Percentiles rank a stretch among this genome's conserved stretches.
Evolutionary conservation across 2,888 invertebrate genomes (phyloP).

Genomic region (Zygothrica quintamaculata): DNA sequence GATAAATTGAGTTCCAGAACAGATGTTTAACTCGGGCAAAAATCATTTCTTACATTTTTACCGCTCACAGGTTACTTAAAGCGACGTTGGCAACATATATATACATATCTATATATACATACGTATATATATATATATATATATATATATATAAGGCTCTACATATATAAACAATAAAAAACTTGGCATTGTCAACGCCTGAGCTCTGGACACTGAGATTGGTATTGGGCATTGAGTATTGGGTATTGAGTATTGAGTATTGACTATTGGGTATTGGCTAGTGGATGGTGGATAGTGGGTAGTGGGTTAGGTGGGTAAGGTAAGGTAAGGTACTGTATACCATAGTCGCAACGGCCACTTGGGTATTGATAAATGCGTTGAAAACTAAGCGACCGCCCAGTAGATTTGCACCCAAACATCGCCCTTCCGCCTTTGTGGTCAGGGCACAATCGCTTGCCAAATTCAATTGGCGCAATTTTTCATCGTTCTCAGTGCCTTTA

Average conservation of each 20-base stretch:
- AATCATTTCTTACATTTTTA: constrained; percentile 52
- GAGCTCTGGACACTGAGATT: constrained; percentile 5
- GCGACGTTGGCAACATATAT: constrained; percentile 39
- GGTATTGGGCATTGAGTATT: constrained; percentile 10
- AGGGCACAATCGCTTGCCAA: constrained; percentile 75
- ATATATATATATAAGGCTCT: too few relatives aligned
- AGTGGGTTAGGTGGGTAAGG: not conserved
- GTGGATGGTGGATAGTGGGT: not conserved
- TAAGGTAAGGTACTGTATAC: constrained; percentile 29
- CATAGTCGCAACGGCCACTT: constrained; percentile 59
- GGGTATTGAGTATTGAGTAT: not conserved
- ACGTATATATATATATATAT: constrained; percentile 28
- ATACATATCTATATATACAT: constrained; percentile 6
- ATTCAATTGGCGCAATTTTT: constrained; percentile 83
- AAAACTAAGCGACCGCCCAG: constrained; percentile 81
- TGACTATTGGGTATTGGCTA: constrained; percentile 20
- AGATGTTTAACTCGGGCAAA: constrained; percentile 43
- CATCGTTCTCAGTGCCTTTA: constrained; percentile 66
- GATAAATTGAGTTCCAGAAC: constrained; percentile 22
- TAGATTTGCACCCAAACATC: constrained; percentile 68
- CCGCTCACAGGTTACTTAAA: constrained; percentile 23
- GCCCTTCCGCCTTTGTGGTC: constrained; percentile 41
- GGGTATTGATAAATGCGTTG: constrained; percentile 82
- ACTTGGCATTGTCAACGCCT: constrained; percentile 70
- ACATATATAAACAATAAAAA: constrained; percentile 13